phyloP scores from a whole-genome alignment of 2,113 vertebrate species.

The Hippoglossus stenolepis region DNA sequence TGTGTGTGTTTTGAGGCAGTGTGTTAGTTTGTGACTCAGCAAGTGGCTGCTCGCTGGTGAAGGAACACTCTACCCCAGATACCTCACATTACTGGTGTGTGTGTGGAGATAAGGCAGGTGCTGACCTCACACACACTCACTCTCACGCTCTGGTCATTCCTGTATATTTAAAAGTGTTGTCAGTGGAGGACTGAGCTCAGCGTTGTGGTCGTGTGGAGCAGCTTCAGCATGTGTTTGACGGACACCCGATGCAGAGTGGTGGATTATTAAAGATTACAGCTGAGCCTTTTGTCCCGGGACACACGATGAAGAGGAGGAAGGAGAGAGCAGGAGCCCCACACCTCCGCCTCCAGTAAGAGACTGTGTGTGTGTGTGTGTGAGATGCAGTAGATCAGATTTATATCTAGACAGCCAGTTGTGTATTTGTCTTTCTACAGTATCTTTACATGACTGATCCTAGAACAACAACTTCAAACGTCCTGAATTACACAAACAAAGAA shows the following conservation, averaged over 20 bases:
- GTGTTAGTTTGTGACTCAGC: conserved; percentile 46
- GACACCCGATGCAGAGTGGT: conserved; percentile 40
- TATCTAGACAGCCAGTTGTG: not conserved
- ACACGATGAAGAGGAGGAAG: conserved; percentile 91
- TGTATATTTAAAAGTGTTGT: conserved; percentile 5
- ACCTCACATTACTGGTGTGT: conserved; percentile 45
- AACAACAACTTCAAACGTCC: not conserved
- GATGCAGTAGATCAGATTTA: not conserved
- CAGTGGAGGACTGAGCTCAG: not conserved
- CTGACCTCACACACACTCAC: conserved; percentile 9
- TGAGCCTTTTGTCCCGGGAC: conserved; percentile 65
- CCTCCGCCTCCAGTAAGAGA: conserved; percentile 93
- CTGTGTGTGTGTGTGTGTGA: conserved; percentile 4
- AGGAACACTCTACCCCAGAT: conserved; percentile 54
- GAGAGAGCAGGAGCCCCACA: conserved; percentile 88
- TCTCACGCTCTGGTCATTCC: not conserved
- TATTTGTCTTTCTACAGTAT: not conserved
- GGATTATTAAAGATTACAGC: conserved; percentile 70
- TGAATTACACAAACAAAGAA: not conserved
- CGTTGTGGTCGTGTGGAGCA: not conserved
- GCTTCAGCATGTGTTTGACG: conserved; percentile 17
- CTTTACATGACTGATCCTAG: not conserved
- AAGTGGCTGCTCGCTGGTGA: conserved; percentile 25
- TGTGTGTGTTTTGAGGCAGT: conserved; percentile 1
- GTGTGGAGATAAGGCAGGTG: conserved; percentile 50